Evolutionary conservation across 2,797 vertebrate species (phyloP).

Genomic region (Spatula clypeata): DNA sequence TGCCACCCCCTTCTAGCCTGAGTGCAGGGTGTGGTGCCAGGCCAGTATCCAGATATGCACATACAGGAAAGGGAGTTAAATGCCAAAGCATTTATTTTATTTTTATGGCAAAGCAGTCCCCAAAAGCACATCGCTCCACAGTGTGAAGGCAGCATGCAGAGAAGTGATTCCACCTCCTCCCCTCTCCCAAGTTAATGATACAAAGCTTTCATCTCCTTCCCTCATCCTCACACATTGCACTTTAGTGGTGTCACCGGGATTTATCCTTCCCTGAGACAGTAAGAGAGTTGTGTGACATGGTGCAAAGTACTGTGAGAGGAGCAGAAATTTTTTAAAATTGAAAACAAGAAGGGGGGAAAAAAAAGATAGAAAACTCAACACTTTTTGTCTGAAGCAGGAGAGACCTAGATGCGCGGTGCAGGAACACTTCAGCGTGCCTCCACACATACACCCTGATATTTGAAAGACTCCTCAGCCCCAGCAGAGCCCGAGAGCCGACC

Average conservation of each 20-base stretch:
- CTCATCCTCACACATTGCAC: background rate
- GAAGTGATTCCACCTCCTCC: background rate
- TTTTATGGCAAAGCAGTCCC: background rate
- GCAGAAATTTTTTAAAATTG: background rate
- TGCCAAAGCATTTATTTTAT: background rate
- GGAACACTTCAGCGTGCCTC: background rate
- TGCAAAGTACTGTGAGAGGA: background rate
- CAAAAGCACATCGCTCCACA: background rate
- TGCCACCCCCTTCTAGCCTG: background rate
- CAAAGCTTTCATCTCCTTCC: background rate
- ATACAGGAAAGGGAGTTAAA: constrained; percentile 17
- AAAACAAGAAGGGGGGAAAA: background rate
- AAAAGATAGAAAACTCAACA: no score
- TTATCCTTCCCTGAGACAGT: background rate
- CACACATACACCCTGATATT: background rate
- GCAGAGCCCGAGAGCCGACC: background rate
- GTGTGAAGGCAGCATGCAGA: background rate
- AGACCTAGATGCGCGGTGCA: background rate
- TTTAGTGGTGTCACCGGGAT: background rate
- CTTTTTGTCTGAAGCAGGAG: background rate
- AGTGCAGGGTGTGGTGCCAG: background rate
- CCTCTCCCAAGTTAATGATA: background rate
- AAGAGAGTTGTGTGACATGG: background rate
- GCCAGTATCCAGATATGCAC: constrained; percentile 44
- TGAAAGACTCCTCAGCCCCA: background rate